phyloP scores from a whole-genome alignment of 1,140 invertebrate genomes.

The Cryptotermes secundus region DNA sequence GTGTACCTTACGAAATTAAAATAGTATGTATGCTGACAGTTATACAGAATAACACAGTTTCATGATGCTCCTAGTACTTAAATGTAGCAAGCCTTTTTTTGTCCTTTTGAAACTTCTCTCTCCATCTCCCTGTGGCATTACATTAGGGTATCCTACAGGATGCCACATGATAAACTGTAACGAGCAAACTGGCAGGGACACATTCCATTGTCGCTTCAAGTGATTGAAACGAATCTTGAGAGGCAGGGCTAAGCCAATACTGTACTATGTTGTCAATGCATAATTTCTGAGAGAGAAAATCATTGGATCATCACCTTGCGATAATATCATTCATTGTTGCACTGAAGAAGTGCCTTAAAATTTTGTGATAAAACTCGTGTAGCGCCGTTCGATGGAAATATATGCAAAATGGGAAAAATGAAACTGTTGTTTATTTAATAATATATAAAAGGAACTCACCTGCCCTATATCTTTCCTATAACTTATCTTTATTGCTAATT shows the following conservation, averaged over 20 bases:
- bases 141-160: constrained; percentile 29
- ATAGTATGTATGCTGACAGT: constrained; percentile 29
- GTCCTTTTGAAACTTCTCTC: constrained; percentile 27
- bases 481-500: background rate
- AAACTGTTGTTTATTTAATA: background rate
- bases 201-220: constrained; percentile 34
- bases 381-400: constrained; percentile 37
- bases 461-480: background rate
- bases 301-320: constrained; percentile 35
- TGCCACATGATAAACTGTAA: constrained; percentile 29
- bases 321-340: constrained; percentile 36
- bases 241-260: constrained; percentile 20
- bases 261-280: background rate
- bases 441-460: background rate
- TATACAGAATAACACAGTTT: constrained; percentile 27
- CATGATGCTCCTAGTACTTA: constrained; percentile 34
- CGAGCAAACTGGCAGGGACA: constrained; percentile 33
- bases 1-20: constrained; percentile 31
- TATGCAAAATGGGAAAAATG: constrained; percentile 30
- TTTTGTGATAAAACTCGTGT: constrained; percentile 39
- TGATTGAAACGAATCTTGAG: constrained; percentile 13
- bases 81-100: constrained; percentile 31
- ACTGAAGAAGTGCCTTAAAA: constrained; percentile 38
- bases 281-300: constrained; percentile 20
- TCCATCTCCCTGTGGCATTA: constrained; percentile 32